Evolutionary conservation across 2,113 vertebrate genomes (phyloP).

Genomic region (Coturnix japonica): DNA sequence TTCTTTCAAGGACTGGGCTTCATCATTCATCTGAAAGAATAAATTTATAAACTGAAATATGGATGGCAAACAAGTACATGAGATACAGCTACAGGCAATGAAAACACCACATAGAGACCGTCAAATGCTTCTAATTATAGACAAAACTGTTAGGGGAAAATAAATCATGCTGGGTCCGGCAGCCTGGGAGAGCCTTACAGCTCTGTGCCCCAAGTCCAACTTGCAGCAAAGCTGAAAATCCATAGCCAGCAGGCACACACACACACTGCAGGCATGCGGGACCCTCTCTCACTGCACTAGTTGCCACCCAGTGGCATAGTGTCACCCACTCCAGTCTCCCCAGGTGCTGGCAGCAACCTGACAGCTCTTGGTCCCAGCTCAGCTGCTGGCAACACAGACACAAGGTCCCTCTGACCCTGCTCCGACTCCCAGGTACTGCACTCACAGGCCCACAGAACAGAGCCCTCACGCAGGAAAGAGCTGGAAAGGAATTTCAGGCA

Average conservation of each 20-base stretch:
- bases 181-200: fast-evolving
- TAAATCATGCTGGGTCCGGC: fast-evolving
- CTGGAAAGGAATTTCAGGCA: background rate
- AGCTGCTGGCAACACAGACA: background rate
- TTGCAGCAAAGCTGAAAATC: background rate
- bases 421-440: background rate
- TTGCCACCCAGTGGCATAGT: background rate
- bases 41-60: background rate
- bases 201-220: background rate
- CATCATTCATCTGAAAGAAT: background rate
- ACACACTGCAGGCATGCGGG: background rate
- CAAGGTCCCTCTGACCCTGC: fast-evolving
- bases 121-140: background rate
- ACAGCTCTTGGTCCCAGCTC: background rate
- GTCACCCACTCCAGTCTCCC: background rate
- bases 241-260: background rate
- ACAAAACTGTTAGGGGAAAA: background rate
- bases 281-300: background rate
- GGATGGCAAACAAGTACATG: background rate
- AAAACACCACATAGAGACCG: background rate
- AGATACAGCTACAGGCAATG: background rate
- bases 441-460: background rate
- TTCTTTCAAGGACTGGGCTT: background rate
- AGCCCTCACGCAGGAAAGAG: background rate
- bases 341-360: background rate